These are phyloP conservation scores for Ophiothrix spiculata DNA, from an alignment of 35 echinoderm and acorn worm genomes.

Conservation along the genomic window DNA sequence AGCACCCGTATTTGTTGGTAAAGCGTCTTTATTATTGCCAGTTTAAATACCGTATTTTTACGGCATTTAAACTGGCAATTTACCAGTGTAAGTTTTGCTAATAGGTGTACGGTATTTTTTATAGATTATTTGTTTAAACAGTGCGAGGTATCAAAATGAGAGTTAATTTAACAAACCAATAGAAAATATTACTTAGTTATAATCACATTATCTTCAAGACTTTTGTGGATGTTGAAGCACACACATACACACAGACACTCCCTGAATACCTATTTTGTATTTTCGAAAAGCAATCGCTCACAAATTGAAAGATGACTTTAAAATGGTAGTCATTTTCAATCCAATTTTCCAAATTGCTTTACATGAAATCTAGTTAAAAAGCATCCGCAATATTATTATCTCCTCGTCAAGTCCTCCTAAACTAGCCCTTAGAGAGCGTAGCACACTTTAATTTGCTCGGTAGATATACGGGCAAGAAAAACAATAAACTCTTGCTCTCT, in stretches of 20 bases:
- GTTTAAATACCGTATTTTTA: too few species aligned
- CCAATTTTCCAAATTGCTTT: not conserved
- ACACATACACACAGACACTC: not conserved
- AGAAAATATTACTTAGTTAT: too few species aligned
- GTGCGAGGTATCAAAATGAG: too few species aligned
- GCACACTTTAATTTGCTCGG: not conserved
- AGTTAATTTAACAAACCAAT: too few species aligned
- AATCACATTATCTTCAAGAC: too few species aligned
- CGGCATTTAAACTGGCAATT: too few species aligned
- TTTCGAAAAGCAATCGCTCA: not conserved
- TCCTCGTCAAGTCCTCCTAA: not conserved
- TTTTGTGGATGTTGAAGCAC: too few species aligned
- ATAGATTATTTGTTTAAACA: too few species aligned
- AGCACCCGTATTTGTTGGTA: too few species aligned
- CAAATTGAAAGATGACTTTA: not conserved
- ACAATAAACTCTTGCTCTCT: not conserved
- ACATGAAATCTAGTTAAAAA: not conserved
- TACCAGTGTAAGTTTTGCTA: too few species aligned
- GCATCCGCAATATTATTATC: not conserved
- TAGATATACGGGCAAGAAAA: not conserved
- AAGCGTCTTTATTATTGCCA: too few species aligned
- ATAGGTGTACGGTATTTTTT: too few species aligned
- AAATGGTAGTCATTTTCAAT: not conserved
- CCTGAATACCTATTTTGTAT: not conserved
- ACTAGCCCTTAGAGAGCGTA: conserved; percentile 7